Evolutionary conservation across 1,140 invertebrate genomes (phyloP).

Genomic region (Macrobrachium nipponense): DNA sequence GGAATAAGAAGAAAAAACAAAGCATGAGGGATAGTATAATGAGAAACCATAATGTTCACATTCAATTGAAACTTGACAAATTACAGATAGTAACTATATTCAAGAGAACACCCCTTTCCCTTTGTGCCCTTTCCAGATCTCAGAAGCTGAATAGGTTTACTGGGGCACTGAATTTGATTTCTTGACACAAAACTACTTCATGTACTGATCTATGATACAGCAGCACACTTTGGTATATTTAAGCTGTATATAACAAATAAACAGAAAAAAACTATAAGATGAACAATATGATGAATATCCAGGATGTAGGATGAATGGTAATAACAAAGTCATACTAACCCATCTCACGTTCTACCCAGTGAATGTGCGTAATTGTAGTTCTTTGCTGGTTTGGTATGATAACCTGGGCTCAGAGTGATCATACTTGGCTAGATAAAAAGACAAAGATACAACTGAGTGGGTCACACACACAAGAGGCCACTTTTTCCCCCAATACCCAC

Average conservation of each 20-base stretch:
- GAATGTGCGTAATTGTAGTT: constrained; percentile 27
- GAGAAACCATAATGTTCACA: no score
- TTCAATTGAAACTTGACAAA: no score
- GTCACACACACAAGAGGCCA: constrained; percentile 21
- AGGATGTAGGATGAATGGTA: constrained; percentile 24
- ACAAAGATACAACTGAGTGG: constrained; percentile 45
- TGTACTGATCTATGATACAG: no score
- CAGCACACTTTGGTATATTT: no score
- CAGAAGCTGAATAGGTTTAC: no score
- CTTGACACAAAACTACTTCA: no score
- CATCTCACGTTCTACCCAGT: constrained; percentile 39
- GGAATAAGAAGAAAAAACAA: no score
- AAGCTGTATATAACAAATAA: neutral
- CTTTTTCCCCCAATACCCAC: neutral
- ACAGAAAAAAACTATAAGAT: neutral
- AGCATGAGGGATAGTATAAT: no score
- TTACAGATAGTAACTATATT: no score
- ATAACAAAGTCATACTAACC: constrained; percentile 43
- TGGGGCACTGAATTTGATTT: no score
- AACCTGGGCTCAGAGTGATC: constrained; percentile 49
- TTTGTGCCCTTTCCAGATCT: no score
- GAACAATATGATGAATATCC: neutral
- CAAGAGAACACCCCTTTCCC: no score
- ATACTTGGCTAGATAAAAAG: constrained; percentile 57
- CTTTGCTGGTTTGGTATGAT: constrained; percentile 41